A percentile compares a stretch with the other conserved stretches of the same genome.
Evolutionary conservation across 2,888 invertebrate species (phyloP).

Genomic region (Charanyca ferruginea): DNA sequence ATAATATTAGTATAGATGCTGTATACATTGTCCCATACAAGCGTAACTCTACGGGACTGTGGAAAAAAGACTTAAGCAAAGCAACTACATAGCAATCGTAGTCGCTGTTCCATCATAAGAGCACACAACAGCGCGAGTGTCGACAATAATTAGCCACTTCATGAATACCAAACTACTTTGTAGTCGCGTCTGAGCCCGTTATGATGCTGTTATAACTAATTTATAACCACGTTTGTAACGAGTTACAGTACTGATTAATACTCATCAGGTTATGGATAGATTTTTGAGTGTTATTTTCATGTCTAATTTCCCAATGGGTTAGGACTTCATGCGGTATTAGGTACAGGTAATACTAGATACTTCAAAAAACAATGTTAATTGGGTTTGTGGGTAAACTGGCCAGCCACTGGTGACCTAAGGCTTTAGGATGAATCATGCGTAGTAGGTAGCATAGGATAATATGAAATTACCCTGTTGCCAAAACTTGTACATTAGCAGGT

Average conservation of each 20-base stretch:
- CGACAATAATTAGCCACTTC: constrained; percentile 66
- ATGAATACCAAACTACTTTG: constrained; percentile 68
- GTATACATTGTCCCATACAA: no score
- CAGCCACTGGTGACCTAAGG: no score
- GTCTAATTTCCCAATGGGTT: constrained; percentile 49
- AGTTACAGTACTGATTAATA: constrained; percentile 48
- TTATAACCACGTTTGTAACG: constrained; percentile 41
- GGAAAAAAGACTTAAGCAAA: neutral
- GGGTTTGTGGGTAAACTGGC: neutral
- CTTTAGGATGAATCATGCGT: no score
- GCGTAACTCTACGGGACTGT: neutral
- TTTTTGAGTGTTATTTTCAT: constrained; percentile 49
- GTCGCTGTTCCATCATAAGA: constrained; percentile 18
- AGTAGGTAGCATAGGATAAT: no score
- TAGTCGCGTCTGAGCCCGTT: constrained; percentile 44
- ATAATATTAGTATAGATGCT: no score
- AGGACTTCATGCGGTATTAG: constrained; percentile 6
- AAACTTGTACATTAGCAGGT: no score
- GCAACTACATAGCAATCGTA: constrained; percentile 12
- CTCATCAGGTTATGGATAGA: constrained; percentile 44
- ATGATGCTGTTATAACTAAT: constrained; percentile 51
- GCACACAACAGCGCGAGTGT: constrained; percentile 46
- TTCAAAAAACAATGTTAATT: neutral
- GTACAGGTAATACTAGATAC: neutral
- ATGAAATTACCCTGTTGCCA: no score